Conservation (phyloP, 1,140 invertebrate species). For the Ylistrum balloti region DNA sequence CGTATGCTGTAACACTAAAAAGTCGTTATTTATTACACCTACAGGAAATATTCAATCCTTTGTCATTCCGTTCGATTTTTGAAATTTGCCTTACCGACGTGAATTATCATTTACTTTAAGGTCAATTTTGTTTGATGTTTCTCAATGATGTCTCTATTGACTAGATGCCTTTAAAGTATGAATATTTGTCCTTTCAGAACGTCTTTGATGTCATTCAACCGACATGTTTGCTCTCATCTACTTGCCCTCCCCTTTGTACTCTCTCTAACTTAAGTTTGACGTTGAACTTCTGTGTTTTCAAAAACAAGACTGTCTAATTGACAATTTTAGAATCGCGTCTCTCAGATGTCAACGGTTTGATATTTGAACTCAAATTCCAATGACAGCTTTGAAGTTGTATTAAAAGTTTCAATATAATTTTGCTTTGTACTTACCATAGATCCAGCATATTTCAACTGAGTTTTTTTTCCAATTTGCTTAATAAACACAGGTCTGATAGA, state of each 20-base stretch:
- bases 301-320: background rate
- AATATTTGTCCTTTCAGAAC: background rate
- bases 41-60: too few species aligned
- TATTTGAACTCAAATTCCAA: background rate
- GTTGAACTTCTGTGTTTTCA: background rate
- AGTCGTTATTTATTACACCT: too few species aligned
- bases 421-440: background rate
- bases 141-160: background rate
- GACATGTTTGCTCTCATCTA: background rate
- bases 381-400: background rate
- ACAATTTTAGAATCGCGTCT: background rate
- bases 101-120: slow-evolving; percentile 2
- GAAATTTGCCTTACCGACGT: background rate
- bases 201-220: background rate
- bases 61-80: background rate
- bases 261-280: background rate
- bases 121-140: background rate
- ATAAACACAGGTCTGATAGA: too few species aligned
- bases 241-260: background rate
- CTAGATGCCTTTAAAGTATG: background rate
- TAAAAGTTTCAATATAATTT: background rate
- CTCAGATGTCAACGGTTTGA: background rate
- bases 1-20: too few species aligned
- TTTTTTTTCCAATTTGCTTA: too few species aligned
- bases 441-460: background rate